Percentiles rank a stretch among this genome's conserved stretches.
These are phyloP conservation scores for Poecilia wingei DNA, from an alignment of 2,797 vertebrate genomes.

Conservation along the genomic window DNA sequence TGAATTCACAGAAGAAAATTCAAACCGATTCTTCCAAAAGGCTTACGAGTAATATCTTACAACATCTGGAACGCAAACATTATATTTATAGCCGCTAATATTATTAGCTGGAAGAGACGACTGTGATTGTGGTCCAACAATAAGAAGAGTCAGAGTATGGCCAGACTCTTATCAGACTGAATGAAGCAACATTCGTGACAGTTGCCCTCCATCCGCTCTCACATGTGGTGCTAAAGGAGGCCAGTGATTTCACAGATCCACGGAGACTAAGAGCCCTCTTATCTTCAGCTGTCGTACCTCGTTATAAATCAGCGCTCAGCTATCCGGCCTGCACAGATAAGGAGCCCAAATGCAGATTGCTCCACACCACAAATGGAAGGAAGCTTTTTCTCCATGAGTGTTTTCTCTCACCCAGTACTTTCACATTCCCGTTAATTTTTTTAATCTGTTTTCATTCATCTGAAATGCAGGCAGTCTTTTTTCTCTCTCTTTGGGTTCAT, in stretches of 20 bases:
- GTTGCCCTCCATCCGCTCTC: constrained; percentile 46
- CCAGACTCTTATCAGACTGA: constrained; percentile 50
- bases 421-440: constrained; percentile 31
- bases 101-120: constrained; percentile 34
- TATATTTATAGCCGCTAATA: neutral
- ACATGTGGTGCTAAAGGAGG: constrained; percentile 50
- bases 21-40: constrained; percentile 43
- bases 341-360: constrained; percentile 54
- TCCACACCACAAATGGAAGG: constrained; percentile 48
- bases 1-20: constrained; percentile 49
- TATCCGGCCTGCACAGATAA: constrained; percentile 71
- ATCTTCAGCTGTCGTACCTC: constrained; percentile 68
- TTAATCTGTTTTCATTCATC: constrained; percentile 67
- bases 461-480: constrained; percentile 49
- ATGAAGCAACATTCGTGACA: constrained; percentile 58
- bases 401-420: constrained; percentile 30
- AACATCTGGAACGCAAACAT: constrained; percentile 8
- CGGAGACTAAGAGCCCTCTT: constrained; percentile 64
- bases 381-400: constrained; percentile 27
- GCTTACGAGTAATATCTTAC: constrained; percentile 30
- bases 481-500: constrained; percentile 31
- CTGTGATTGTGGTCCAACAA: constrained; percentile 40
- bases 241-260: constrained; percentile 56
- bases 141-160: constrained; percentile 24
- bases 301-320: constrained; percentile 68